Evolutionary conservation across 2,113 vertebrate species (phyloP).

Genomic region (Riparia riparia): DNA sequence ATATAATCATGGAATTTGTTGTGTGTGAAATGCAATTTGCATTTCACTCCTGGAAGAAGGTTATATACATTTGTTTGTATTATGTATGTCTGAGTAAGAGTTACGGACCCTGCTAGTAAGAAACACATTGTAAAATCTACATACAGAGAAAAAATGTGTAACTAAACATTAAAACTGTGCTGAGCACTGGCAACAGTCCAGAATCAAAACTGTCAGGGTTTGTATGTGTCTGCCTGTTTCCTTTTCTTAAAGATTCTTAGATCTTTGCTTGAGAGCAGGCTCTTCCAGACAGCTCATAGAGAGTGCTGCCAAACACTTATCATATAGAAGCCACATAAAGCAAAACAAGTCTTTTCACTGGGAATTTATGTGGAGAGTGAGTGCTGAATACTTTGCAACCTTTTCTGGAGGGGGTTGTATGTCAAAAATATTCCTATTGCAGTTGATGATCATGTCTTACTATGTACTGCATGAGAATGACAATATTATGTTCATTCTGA

Average conservation of each 20-base stretch:
- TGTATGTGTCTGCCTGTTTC: neutral
- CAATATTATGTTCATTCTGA: neutral
- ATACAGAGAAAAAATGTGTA: neutral
- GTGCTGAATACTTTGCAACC: neutral
- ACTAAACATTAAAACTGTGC: neutral
- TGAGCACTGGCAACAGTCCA: neutral
- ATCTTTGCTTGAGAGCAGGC: neutral
- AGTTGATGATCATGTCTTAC: neutral
- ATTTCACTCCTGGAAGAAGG: constrained; percentile 15
- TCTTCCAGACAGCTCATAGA: neutral
- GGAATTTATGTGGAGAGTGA: neutral
- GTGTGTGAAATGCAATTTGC: constrained; percentile 30
- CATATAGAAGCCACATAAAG: neutral
- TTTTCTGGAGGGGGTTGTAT: neutral
- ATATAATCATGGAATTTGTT: neutral
- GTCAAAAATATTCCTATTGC: neutral
- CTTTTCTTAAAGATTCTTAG: neutral
- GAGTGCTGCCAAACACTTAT: neutral
- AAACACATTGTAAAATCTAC: neutral
- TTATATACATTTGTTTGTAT: constrained; percentile 10
- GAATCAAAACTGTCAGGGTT: neutral
- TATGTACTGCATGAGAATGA: neutral
- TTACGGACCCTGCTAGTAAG: neutral
- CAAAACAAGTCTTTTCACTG: neutral
- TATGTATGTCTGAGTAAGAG: neutral